Base-by-base conservation (phyloP, 2,888 invertebrate species). In the Pediacus dermestoides region DNA sequence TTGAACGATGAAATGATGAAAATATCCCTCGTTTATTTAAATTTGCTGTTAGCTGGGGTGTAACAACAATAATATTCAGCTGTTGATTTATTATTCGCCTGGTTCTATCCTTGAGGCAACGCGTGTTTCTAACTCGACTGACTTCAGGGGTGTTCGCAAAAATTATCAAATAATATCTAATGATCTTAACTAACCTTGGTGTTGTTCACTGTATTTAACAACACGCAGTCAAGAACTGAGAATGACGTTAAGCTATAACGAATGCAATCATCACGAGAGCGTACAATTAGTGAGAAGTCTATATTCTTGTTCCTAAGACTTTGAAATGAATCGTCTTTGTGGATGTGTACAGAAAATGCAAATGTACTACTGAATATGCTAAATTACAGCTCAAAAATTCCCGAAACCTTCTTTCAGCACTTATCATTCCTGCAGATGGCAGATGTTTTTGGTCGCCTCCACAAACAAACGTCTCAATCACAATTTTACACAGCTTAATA, bases 241-340 rank as follows among this genome's bases (percentile, higher is more conserved):
- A 28, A 28, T 28, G 28, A 28, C 28, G 14, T 28, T 28, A 28
- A 28, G 28, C 28, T 28, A 13, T 28, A 28, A 28, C 13, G 28
- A 28, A 28, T 28, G 28, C 13, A 28, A 28, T 28, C 28, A 28
- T 28, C 28, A 28, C 28, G 28, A 28, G 10, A 28, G 28, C 28
- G 28, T 28, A 13, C 28, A 28, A 28, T 28, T 28, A 28, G 28
- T 28, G 28, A 28, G 28, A 28, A 9, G 28, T 28, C 28, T 28
- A 14, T 28, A 28, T 28, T 14, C 14, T 13, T 28, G 28, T 14
- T 13, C 10, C 28, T 28, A 28, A 28, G 12, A 28, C 28, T 28
- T 28, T 28, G 28, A 28, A 28, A 28, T 28, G 28, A 28, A 28
- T 28, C 28, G 28, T n/a, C 25, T 25, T 25, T 25, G 25, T 25